Base-by-base conservation (phyloP, 2,113 vertebrate species). In the Muscicapa adusta region DNA sequence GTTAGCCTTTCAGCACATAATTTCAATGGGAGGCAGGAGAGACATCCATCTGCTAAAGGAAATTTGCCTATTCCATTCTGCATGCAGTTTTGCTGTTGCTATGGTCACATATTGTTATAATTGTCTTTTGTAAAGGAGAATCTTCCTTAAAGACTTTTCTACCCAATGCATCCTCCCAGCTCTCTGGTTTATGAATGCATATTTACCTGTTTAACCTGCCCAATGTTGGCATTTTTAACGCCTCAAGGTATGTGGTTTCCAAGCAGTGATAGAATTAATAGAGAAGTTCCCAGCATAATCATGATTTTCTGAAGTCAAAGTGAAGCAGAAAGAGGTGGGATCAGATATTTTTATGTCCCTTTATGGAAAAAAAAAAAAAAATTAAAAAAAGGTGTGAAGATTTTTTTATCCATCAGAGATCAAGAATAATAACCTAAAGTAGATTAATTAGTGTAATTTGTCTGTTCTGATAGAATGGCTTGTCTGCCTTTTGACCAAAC, bases 1-100 rank as follows among this genome's bases (percentile, higher is more conserved):
- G 63, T 95, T 77, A 86, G 75, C 43, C 51, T 95, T 92, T 88
- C 63, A 86, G 82, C 12, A 42, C 14, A 4, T 29, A 10, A 63
- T 93, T 96, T 94, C 85, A 90, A 56, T 80, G 61, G 43, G 91
- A 94, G 68, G 57, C 82, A 83, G 75, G 75, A 91, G 72, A 89
- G n/a, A 65, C 70, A 95, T 93, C 82, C 78, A 74, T 94, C 93
- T 95, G 82, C 75, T 90, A 63, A 80, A 73, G 71, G 61, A 72
- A 93, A 86, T 80, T 90, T 96, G 34, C 76, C 78, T 94, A 51
- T 86, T 77, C 63, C 56, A 51, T 89, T 79, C 80, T 85, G 62
- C 70, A 51, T 85, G 74, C 80, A 22, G 0, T 48, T 91, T 93
- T 9, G 1, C 38, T 60, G 94, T 96, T 96, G 88, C 93, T 96